phyloP scores from a whole-genome alignment of 1,140 invertebrate species.

The Myzus persicae region DNA sequence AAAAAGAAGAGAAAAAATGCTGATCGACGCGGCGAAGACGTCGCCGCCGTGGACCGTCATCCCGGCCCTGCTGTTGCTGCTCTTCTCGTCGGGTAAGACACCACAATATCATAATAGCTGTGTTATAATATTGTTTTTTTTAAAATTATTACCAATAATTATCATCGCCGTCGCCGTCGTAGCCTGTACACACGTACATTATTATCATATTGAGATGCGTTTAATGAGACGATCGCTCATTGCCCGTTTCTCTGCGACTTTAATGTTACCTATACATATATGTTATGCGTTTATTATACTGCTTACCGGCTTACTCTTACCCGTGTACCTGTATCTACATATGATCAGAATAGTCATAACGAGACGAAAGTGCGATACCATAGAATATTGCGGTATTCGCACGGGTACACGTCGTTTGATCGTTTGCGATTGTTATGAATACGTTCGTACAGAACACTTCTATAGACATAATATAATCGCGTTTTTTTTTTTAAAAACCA shows the following conservation, averaged over 20 bases:
- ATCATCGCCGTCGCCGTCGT: neutral
- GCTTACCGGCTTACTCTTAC: neutral
- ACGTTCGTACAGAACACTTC: neutral
- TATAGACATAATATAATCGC: constrained; percentile 32
- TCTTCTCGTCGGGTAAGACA: constrained; percentile 36
- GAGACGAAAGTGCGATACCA: neutral
- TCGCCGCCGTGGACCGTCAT: neutral
- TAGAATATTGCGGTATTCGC: neutral
- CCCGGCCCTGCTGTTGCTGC: neutral
- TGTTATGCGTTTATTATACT: too few species aligned
- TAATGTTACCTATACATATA: neutral
- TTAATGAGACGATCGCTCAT: neutral
- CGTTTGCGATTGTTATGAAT: constrained; percentile 20
- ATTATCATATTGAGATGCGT: neutral
- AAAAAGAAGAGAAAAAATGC: constrained; percentile 11
- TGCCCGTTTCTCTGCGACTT: neutral
- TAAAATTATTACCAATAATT: too few species aligned
- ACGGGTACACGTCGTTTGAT: neutral
- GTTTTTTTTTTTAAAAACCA: neutral
- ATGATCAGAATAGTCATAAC: neutral
- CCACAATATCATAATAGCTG: too few species aligned
- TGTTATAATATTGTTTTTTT: neutral
- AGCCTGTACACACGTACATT: neutral
- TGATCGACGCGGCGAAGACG: neutral
- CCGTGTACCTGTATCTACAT: neutral